phyloP scores from a whole-genome alignment of 2,113 vertebrate species.

The Onychostruthus taczanowskii region DNA sequence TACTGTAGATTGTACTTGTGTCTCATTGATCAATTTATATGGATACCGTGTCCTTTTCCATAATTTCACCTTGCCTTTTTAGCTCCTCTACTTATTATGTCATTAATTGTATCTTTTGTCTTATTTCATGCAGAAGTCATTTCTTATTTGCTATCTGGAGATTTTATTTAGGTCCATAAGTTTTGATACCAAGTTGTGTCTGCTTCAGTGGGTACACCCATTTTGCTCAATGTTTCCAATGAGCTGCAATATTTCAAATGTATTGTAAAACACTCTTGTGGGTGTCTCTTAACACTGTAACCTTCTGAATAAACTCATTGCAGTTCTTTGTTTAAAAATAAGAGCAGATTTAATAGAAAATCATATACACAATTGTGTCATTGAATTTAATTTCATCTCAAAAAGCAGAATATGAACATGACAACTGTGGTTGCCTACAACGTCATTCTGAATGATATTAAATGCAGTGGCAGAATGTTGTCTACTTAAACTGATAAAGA shows the following conservation, averaged over 20 bases:
- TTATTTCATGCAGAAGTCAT: not conserved
- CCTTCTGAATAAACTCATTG: not conserved
- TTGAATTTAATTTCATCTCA: not conserved
- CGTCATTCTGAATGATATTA: not conserved
- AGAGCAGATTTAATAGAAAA: not conserved
- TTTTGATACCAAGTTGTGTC: not conserved
- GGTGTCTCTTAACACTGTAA: not conserved
- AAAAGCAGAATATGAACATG: not conserved
- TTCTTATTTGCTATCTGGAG: not conserved
- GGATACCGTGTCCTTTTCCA: not conserved
- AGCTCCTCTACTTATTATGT: not conserved
- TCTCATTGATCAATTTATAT: not conserved
- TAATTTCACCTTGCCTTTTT: not conserved
- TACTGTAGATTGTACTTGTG: not conserved
- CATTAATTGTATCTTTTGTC: not conserved
- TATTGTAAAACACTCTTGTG: not conserved
- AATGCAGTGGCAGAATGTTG: not conserved
- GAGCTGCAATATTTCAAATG: not conserved
- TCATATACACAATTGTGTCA: not conserved
- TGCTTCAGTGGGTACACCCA: not conserved
- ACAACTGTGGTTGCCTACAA: not conserved
- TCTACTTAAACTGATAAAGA: not conserved
- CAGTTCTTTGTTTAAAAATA: not conserved
- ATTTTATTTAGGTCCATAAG: not conserved
- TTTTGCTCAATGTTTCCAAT: not conserved